Evolutionary conservation across 2,888 invertebrate species (phyloP), one percentile per base, ranked within the genome.

Genomic region (Andrena praecox): DNA sequence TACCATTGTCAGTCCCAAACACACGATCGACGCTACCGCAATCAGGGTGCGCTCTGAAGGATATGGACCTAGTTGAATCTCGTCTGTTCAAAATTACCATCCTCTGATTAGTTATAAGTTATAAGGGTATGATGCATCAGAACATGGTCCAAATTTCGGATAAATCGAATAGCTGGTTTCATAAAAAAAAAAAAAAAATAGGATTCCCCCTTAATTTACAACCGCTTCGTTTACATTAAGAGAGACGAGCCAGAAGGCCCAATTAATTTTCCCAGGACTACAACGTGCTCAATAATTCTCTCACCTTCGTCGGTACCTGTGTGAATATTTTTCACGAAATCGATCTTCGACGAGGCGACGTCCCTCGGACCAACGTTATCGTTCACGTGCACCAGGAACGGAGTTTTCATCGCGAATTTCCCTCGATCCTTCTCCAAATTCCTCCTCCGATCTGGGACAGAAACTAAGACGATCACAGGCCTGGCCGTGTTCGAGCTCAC

Each of bases 11-110:
- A 93, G 80, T 12, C 92, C 93, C 54, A 93, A 85, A 0, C 91
- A 92, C 67, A 93, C 90, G 81, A 93, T 90, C 20, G 91, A 91
- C 10, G 93, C 93, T 48, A 93, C 89, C 67, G 92, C 89, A 69
- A 93, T 92, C 64, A 93, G 87, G 0, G 91, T 91, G 24, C 93
- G 84, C 87, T 93, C 93, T 63, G 92, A 73, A 1, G 93, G 90
- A 33, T 92, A 88, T 6, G 91, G 86, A 27, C 90, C 74, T 6
- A 85, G 62, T 16, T 89, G 82, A 35, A 85, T 82, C 31, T 91
- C 89, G 68, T 89, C 91, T 88, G 79, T 29, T 12, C 12, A 27
- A 64, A 50, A 31, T 64, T 12, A 10, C 12, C 16, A 31, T 1
- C 1, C 35, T 10, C 8, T 2, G 4, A 27, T 31, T 50, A 20